Percentiles rank a stretch among this genome's conserved stretches.
phyloP scores from a whole-genome alignment of 2,888 invertebrate genomes.

The Drosophila dives region DNA sequence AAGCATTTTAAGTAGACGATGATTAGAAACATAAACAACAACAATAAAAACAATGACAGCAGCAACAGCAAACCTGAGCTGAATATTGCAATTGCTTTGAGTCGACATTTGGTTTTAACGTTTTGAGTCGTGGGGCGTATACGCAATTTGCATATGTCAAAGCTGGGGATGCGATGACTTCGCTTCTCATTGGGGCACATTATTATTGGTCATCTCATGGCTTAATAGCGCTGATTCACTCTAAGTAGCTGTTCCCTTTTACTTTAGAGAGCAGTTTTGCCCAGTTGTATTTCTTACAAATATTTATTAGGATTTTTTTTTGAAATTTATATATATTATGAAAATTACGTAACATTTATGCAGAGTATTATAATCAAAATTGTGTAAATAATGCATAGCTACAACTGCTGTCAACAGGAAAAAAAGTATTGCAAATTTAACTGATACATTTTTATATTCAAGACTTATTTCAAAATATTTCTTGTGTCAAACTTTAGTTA shows the following conservation, averaged over 20 bases:
- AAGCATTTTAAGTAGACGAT: slow-evolving; percentile 54
- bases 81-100: slow-evolving; percentile 23
- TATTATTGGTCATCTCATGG: background rate
- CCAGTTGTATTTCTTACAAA: background rate
- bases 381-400: too few species aligned
- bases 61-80: slow-evolving; percentile 24
- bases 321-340: background rate
- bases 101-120: slow-evolving; percentile 51
- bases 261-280: background rate
- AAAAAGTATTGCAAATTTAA: background rate
- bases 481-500: too few species aligned
- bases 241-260: too few species aligned
- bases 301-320: too few species aligned
- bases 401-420: background rate
- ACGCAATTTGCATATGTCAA: slow-evolving; percentile 65
- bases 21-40: slow-evolving; percentile 40
- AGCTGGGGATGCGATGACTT: slow-evolving; percentile 34
- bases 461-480: too few species aligned
- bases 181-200: slow-evolving; percentile 24
- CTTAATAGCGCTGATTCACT: background rate
- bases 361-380: background rate
- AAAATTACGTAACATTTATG: background rate
- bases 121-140: slow-evolving; percentile 39
- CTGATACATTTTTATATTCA: too few species aligned
- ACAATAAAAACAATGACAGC: slow-evolving; percentile 5